Evolutionary conservation across 30 jellyfish, hydroid and myxozoan genomes (phyloP).

Genomic region (Aurelia sp.): DNA sequence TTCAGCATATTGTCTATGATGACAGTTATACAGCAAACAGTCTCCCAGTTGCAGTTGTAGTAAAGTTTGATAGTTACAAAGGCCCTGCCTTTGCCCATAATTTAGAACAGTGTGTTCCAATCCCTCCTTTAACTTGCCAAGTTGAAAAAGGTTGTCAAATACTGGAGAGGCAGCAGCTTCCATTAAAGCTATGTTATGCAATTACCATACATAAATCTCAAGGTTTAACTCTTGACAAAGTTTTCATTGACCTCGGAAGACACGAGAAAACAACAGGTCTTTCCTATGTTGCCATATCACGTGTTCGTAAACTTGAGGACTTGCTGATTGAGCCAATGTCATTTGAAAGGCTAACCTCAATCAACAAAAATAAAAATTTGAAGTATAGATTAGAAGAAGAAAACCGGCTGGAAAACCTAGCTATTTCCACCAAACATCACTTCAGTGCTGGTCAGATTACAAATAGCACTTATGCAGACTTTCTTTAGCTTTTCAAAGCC

Average conservation of each 20-base stretch:
- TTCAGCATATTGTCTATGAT: background rate
- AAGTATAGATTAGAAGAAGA: background rate
- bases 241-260: background rate
- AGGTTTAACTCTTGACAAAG: conserved; percentile 13
- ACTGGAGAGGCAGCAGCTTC: conserved; percentile 31
- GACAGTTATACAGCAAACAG: background rate
- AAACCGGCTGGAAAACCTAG: background rate
- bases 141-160: background rate
- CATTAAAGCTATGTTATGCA: conserved; percentile 37
- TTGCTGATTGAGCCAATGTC: background rate
- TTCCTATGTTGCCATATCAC: background rate
- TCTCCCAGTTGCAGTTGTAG: background rate
- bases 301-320: background rate
- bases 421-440: background rate
- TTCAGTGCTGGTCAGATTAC: too few species aligned
- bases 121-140: background rate
- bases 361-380: background rate
- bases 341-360: background rate
- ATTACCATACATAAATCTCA: conserved; percentile 35
- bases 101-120: background rate
- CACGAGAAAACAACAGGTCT: background rate
- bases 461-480: too few species aligned
- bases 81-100: background rate
- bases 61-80: background rate
- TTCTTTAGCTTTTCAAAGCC: too few species aligned